Evolutionary conservation across 2,797 vertebrate genomes (phyloP), one percentile per base, ranked within the genome.

Genomic region (Sebastes itinus): DNA sequence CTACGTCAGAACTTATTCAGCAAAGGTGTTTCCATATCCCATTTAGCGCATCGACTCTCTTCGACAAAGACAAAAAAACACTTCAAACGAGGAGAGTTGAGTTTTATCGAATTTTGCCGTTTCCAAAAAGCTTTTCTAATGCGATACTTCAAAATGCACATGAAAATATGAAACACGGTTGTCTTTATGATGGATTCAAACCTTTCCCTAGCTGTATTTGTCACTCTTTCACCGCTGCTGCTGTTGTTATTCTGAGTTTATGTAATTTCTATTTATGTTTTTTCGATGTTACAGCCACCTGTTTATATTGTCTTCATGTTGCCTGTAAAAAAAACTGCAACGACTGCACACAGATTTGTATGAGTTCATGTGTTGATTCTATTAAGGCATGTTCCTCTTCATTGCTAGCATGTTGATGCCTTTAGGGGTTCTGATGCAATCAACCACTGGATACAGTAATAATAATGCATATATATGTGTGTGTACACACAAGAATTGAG

Each of bases 361-460:
- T 32, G 60, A 62, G 35, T 73, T 30, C 9, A 56, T 56, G 23
- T n/a, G 56, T 46, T 4, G n/a, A 35, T 74, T 80, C 49, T 71
- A 20, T 83, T 78, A 33, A 70, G 1, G 20, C 74, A 73, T 49
- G 12, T 64, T 84, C 25, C 49, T 77, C 54, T 74, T 66, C 27
- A 70, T n/a, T 74, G 65, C 13, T 42, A 8, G 23, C 32, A 1
- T 58, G 3, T 0, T 13, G 33, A 80, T 59, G 61, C 62, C 72
- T 85, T 63, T 4, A 65, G 52, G 77, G 62, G 6, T 25, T 78
- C 28, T n/a, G 6, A 75, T 23, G 54, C 52, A 77, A 28, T 63
- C 59, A 68, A 18, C 56, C 27, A n/a, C 20, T 71, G 30, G 32
- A 55, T 59, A 56, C 5, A 42, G 32, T 38, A 56, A 69, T 71